Evolutionary conservation across 2,797 vertebrate genomes (phyloP), one percentile per base, ranked within the genome.

Genomic region (Oreortyx pictus): DNA sequence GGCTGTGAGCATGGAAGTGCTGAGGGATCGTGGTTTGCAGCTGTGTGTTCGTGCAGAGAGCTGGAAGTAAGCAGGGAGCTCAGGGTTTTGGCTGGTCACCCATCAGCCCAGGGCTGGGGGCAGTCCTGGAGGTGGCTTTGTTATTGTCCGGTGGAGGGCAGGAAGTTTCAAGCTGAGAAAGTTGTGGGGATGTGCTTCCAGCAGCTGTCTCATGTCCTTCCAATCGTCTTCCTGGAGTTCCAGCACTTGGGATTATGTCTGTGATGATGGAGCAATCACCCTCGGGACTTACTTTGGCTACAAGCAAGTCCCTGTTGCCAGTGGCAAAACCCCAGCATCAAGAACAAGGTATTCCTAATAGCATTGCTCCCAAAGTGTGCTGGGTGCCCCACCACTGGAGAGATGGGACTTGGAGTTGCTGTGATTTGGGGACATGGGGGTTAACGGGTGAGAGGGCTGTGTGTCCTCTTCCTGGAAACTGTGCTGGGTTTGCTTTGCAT

Each of bases 321-420:
- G 62, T 73, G 39, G 79, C 1, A 2, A 72, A 50, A 86, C 75
- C 66, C 22, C 50, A 85, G 25, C 33, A 31, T 50, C 33, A 20
- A 80, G 88, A 91, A 88, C 76, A 90, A 93, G 86, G 88, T 68
- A 93, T 23, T 4, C 24, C 6, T 5, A 11, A 89, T 37, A 35
- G 1, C 27, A 7, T 56, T 37, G 29, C 3, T 0, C 73, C 41
- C 24, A 20, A 43, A 81, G 46, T 22, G 19, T 74, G 33, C 0
- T 1, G 41, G 29, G 11, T 4, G 1, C 31, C 50, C 60, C 81
- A 43, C 14, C 29, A 31, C 39, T 11, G 17, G 25, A 41, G 90
- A 71, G 74, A 46, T 25, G n/a, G 5, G 27, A 29, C 47, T 90
- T 90, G 67, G 43, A 18, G 82, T 10, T 86, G 68, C 25, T 81